Percentiles rank a stretch among this genome's conserved stretches.
Conservation (phyloP, 2,888 invertebrate species). For the Luffia ferchaultella region DNA sequence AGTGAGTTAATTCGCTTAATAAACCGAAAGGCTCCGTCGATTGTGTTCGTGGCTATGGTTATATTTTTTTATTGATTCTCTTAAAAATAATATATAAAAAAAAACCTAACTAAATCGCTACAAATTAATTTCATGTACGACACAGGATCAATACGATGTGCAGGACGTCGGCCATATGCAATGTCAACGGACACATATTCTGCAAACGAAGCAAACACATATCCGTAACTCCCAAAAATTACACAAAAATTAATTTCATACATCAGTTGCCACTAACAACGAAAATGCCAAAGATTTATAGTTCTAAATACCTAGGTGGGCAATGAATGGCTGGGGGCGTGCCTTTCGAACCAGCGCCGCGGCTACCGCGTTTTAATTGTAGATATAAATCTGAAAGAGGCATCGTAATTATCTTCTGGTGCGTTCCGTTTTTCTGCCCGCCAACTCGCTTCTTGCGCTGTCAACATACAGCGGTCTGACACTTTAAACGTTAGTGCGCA, state of each 20-base stretch:
- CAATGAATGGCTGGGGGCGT: background rate
- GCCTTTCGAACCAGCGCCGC: background rate
- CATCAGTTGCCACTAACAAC: background rate
- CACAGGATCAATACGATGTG: no score
- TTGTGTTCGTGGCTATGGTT: no score
- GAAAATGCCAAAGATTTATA: constrained; percentile 4
- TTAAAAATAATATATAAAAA: no score
- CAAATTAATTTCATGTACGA: no score
- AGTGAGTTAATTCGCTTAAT: no score
- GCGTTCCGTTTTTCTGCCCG: background rate
- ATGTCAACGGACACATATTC: no score
- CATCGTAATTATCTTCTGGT: constrained; percentile 1
- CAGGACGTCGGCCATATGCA: no score
- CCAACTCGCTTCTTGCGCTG: background rate
- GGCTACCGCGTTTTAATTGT: constrained; percentile 6
- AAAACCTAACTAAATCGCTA: no score
- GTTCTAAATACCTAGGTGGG: background rate
- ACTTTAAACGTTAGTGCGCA: background rate
- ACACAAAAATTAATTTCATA: background rate
- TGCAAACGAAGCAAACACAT: background rate
- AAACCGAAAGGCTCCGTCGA: no score
- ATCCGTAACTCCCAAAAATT: background rate
- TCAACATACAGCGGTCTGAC: background rate
- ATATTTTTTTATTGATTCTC: no score
- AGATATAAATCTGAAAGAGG: constrained; percentile 3